A percentile compares a stretch with the other conserved stretches of the same genome.
phyloP scores from a whole-genome alignment of 2,888 invertebrate genomes.

The Lymantria dispar region DNA sequence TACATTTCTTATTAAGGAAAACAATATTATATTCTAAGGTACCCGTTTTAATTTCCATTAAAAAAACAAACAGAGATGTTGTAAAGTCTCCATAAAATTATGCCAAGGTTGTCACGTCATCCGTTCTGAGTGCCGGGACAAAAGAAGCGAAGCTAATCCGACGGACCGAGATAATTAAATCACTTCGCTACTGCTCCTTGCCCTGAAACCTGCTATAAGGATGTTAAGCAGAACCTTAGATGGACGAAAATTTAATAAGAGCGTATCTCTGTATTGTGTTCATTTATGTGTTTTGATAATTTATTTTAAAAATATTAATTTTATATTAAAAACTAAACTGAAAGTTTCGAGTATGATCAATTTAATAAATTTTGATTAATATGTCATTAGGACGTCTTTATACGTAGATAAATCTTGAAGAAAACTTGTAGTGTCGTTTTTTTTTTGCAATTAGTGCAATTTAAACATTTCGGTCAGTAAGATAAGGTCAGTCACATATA shows the following conservation, averaged over 20 bases:
- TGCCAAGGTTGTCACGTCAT: slow-evolving; percentile 28
- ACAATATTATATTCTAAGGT: no score
- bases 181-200: slow-evolving; percentile 29
- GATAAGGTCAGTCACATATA: no score
- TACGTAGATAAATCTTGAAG: no score
- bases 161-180: slow-evolving; percentile 52
- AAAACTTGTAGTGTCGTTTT: no score
- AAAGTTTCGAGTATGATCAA: no score
- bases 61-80: slow-evolving; percentile 4
- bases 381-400: no score
- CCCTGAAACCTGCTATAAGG: slow-evolving; percentile 22
- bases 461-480: no score
- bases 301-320: no score
- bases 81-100: slow-evolving; percentile 27
- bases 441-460: no score
- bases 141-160: slow-evolving; percentile 45
- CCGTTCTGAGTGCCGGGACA: slow-evolving; percentile 35
- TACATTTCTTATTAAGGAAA: no score
- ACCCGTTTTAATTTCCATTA: background rate
- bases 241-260: slow-evolving; percentile 21
- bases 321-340: no score
- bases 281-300: background rate
- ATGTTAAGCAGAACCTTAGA: slow-evolving; percentile 22
- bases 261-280: background rate
- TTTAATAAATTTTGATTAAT: no score